These are phyloP conservation scores for Vespertilio murinus DNA, from an alignment of 2,797 vertebrate species.

Conservation along the genomic window DNA sequence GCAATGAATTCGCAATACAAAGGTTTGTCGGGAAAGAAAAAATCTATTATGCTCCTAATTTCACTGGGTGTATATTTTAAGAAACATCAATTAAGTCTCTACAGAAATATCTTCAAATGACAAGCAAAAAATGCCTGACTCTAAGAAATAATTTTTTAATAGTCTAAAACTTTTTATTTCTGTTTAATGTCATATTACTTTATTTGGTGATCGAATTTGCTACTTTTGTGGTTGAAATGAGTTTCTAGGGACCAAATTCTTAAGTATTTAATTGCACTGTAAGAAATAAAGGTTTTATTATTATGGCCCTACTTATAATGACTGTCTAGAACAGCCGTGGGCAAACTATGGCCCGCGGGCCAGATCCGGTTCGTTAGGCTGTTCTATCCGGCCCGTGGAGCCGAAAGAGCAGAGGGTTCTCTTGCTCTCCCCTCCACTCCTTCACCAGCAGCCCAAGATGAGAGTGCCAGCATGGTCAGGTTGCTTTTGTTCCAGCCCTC, in stretches of 20 bases:
- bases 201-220: neutral
- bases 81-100: neutral
- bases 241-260: neutral
- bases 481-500: no score
- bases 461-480: no score
- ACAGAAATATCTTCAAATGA: neutral
- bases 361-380: no score
- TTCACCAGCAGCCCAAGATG: no score
- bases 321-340: neutral
- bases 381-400: no score
- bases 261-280: neutral
- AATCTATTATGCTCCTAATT: neutral
- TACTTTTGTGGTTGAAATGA: neutral
- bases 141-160: neutral
- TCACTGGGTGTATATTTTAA: neutral
- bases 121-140: neutral
- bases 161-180: neutral
- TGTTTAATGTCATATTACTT: neutral
- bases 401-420: no score
- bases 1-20: neutral
- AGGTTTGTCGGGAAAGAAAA: neutral
- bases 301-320: neutral
- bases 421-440: no score
- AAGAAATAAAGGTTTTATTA: slow-evolving; percentile 10
- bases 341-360: no score